phyloP scores from a whole-genome alignment of 2,888 invertebrate genomes.

The Blastobasis adustella region DNA sequence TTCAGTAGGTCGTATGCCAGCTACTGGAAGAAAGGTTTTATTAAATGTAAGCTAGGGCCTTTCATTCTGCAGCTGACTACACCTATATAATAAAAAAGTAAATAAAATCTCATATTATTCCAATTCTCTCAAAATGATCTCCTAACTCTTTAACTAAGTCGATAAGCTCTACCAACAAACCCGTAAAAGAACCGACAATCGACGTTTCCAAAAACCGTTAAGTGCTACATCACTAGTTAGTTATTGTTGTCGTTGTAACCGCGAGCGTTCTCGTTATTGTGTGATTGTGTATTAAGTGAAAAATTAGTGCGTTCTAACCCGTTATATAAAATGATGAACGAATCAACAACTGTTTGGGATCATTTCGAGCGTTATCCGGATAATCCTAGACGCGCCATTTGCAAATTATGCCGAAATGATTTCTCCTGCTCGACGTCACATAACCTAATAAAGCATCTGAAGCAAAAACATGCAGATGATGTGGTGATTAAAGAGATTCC shows the following conservation, averaged over 20 bases:
- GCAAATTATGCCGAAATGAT: background rate
- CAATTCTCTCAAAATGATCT: no score
- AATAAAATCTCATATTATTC: no score
- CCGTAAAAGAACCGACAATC: no score
- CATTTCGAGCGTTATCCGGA: background rate
- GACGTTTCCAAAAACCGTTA: background rate
- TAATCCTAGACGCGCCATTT: background rate
- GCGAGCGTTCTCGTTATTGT: background rate
- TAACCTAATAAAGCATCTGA: constrained; percentile 14
- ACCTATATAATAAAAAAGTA: no score
- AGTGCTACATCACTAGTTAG: background rate
- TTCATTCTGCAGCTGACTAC: no score
- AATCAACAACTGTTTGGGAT: background rate
- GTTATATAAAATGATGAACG: background rate
- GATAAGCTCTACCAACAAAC: no score
- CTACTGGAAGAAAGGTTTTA: no score
- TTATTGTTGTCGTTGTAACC: background rate
- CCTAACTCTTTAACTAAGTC: no score
- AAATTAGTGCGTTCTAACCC: background rate
- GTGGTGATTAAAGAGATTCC: background rate
- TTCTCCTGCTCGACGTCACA: background rate
- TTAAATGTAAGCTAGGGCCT: no score
- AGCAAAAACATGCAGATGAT: constrained; percentile 7
- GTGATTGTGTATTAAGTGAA: background rate
- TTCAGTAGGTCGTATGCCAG: no score